Conservation (phyloP, 2,113 vertebrate species). For the Amphiprion percula region DNA sequence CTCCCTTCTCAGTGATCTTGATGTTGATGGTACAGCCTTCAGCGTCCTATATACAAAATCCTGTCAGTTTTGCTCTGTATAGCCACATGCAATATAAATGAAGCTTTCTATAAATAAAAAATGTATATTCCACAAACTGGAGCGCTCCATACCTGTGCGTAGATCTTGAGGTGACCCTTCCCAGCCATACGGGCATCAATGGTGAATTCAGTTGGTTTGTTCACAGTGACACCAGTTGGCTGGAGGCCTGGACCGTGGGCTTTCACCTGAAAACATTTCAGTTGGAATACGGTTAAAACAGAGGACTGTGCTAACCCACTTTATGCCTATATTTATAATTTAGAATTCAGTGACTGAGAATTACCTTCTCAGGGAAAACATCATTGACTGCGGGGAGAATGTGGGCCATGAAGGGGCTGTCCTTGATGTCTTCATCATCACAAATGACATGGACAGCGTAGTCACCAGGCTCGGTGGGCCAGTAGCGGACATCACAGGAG, state of each 20-base stretch:
- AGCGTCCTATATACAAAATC: conserved; percentile 85
- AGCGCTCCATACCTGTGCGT: conserved; percentile 88
- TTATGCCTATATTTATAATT: not conserved
- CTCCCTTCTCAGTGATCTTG: conserved; percentile 91
- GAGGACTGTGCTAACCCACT: not conserved
- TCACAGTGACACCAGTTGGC: conserved; percentile 91
- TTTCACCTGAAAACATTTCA: conserved; percentile 86
- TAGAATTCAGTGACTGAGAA: conserved; percentile 6
- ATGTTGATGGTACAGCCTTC: conserved; percentile 93
- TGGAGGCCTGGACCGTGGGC: conserved; percentile 92
- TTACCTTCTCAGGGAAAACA: conserved; percentile 92
- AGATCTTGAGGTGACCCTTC: conserved; percentile 92
- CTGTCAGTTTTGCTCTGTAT: conserved; percentile 30
- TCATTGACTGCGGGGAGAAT: conserved; percentile 90
- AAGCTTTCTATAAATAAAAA: conserved; percentile 38
- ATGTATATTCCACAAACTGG: conserved; percentile 2
- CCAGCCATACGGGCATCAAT: conserved; percentile 90
- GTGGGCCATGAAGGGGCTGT: conserved; percentile 95
- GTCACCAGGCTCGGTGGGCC: conserved; percentile 94
- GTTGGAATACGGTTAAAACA: not conserved
- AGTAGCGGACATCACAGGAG: conserved; percentile 95
- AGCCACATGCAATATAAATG: conserved; percentile 53
- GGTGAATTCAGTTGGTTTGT: conserved; percentile 92
- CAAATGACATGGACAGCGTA: conserved; percentile 97
- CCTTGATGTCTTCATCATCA: conserved; percentile 94